phyloP scores from a whole-genome alignment of 2,113 vertebrate species.

The Pseudolaguvia tuberculata region DNA sequence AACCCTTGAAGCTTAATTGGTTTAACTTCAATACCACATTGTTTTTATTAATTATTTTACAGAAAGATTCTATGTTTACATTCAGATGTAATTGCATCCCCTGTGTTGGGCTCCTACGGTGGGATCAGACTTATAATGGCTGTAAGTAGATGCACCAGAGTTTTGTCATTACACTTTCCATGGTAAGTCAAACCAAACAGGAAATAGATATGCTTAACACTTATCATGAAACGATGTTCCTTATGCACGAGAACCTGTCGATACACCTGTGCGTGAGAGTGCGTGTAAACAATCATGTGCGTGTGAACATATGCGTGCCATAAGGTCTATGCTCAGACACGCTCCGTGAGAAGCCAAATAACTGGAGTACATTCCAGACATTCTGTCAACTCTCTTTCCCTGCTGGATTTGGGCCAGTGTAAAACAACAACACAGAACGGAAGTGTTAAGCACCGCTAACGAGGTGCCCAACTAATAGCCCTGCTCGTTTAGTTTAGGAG shows the following conservation, averaged over 20 bases:
- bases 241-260: background rate
- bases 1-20: too few species aligned
- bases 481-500: conserved; percentile 15
- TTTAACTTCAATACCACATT: background rate
- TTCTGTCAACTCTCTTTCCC: conserved; percentile 41
- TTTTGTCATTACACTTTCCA: background rate
- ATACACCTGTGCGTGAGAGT: conserved; percentile 37
- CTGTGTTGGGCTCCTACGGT: conserved; percentile 70
- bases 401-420: conserved; percentile 31
- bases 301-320: conserved; percentile 35
- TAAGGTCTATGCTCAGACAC: conserved; percentile 30
- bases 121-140: conserved; percentile 77
- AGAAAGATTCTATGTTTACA: conserved; percentile 75
- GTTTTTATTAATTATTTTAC: conserved; percentile 29
- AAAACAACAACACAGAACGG: conserved; percentile 35
- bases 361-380: conserved; percentile 45
- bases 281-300: conserved; percentile 28
- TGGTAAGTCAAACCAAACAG: background rate
- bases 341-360: conserved; percentile 38
- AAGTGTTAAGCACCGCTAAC: conserved; percentile 31
- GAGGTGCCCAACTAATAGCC: conserved; percentile 12
- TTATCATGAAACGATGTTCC: too few species aligned
- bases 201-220: background rate
- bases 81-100: conserved; percentile 75
- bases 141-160: conserved; percentile 67